Evolutionary conservation across 1,140 invertebrate genomes (phyloP).

Genomic region (Heliconius nattereri): DNA sequence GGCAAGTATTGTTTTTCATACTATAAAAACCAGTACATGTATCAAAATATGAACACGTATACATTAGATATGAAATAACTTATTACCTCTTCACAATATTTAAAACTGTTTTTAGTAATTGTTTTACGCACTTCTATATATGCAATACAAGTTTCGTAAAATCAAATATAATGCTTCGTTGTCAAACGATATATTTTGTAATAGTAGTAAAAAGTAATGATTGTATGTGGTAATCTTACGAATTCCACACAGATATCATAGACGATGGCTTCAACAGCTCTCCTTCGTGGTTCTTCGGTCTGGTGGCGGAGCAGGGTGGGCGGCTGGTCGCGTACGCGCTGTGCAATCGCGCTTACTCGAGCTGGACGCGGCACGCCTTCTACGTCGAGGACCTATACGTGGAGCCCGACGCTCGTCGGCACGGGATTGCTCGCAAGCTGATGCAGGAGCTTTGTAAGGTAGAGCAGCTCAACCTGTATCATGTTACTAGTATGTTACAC

Average conservation of each 20-base stretch:
- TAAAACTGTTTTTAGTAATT: not conserved
- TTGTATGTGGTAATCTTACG: no score
- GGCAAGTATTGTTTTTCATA: slow-evolving; percentile 37
- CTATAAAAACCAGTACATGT: no score
- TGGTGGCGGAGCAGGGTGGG: slow-evolving; percentile 50
- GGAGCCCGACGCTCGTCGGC: slow-evolving; percentile 43
- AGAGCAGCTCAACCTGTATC: no score
- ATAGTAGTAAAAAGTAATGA: no score
- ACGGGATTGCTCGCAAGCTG: slow-evolving; percentile 49
- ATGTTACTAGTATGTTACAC: no score
- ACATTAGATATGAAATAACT: no score
- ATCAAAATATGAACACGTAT: no score
- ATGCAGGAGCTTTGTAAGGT: slow-evolving; percentile 52
- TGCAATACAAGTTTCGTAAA: no score
- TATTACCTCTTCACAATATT: not conserved
- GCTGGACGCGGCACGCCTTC: slow-evolving; percentile 63
- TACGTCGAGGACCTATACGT: slow-evolving; percentile 71
- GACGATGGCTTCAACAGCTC: slow-evolving; percentile 49
- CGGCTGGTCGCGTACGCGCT: slow-evolving; percentile 50
- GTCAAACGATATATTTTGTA: no score
- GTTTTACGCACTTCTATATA: not conserved
- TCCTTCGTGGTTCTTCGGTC: slow-evolving; percentile 60
- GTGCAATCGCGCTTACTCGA: slow-evolving; percentile 65
- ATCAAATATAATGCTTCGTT: no score
- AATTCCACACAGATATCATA: slow-evolving; percentile 42